phyloP scores from a whole-genome alignment of 2,888 invertebrate species.

The Oligia latruncula region DNA sequence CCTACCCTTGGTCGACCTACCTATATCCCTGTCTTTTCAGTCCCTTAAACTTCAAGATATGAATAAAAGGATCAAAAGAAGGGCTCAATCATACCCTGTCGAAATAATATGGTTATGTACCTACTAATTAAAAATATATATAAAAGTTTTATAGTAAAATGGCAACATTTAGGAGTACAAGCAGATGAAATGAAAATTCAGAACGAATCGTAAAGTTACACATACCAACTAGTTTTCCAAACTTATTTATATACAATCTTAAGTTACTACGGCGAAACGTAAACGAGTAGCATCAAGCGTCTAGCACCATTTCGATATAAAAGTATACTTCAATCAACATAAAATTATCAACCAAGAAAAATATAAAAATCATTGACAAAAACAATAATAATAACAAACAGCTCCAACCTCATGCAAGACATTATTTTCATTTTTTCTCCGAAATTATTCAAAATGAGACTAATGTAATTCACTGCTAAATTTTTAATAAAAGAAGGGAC shows the following conservation, averaged over 20 bases:
- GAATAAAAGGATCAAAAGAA: constrained; percentile 78
- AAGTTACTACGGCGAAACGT: constrained; percentile 80
- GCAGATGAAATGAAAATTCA: constrained; percentile 71
- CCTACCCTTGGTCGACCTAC: constrained; percentile 80
- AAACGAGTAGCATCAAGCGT: constrained; percentile 84
- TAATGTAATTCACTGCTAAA: constrained; percentile 78
- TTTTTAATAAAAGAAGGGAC: constrained; percentile 85
- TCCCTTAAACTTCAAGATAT: constrained; percentile 82
- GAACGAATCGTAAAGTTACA: constrained; percentile 63
- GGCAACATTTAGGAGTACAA: constrained; percentile 81
- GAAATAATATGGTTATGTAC: constrained; percentile 77
- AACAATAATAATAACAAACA: constrained; percentile 81
- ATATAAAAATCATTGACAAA: constrained; percentile 79
- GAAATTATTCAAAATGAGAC: constrained; percentile 70
- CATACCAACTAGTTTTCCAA: constrained; percentile 67
- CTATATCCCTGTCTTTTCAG: constrained; percentile 88
- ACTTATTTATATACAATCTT: constrained; percentile 80
- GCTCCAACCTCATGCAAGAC: constrained; percentile 68
- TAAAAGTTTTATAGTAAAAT: constrained; percentile 73
- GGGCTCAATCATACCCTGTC: constrained; percentile 82
- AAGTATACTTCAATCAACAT: constrained; percentile 86
- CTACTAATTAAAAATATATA: constrained; percentile 67
- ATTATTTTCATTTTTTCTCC: constrained; percentile 60
- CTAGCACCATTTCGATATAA: constrained; percentile 90
- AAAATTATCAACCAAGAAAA: constrained; percentile 87